phyloP scores from a whole-genome alignment of 2,113 vertebrate species.

The Dicaeum eximium region DNA sequence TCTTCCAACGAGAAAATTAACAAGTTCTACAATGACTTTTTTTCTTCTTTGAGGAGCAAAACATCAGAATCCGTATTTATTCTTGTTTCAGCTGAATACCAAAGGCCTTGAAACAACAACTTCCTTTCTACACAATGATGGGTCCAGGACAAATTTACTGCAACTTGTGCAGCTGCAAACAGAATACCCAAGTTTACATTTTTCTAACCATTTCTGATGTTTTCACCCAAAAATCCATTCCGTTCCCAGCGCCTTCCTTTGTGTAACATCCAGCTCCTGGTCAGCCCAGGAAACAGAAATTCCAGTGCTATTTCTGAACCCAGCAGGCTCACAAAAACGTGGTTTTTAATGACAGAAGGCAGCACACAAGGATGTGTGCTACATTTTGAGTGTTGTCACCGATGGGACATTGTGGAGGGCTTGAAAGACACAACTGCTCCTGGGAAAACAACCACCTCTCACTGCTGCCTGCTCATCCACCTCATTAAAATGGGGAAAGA shows the following conservation, averaged over 20 bases:
- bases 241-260: accelerated
- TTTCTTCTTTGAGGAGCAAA: neutral
- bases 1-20: neutral
- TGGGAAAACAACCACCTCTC: neutral
- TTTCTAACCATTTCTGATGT: neutral
- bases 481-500: neutral
- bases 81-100: neutral
- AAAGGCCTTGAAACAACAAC: neutral
- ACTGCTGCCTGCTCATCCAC: neutral
- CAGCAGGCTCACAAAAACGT: neutral
- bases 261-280: neutral
- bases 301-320: neutral
- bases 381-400: neutral
- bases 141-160: neutral
- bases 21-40: neutral
- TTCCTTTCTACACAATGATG: accelerated
- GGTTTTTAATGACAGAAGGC: neutral
- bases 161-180: neutral
- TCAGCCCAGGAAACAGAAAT: neutral
- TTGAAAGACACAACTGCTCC: neutral
- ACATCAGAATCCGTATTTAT: neutral
- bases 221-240: neutral
- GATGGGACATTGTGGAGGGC: neutral
- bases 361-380: neutral
- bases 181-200: neutral